These are phyloP conservation scores for Anas bernieri DNA, from an alignment of 2,797 vertebrate species.

Conservation along the genomic window DNA sequence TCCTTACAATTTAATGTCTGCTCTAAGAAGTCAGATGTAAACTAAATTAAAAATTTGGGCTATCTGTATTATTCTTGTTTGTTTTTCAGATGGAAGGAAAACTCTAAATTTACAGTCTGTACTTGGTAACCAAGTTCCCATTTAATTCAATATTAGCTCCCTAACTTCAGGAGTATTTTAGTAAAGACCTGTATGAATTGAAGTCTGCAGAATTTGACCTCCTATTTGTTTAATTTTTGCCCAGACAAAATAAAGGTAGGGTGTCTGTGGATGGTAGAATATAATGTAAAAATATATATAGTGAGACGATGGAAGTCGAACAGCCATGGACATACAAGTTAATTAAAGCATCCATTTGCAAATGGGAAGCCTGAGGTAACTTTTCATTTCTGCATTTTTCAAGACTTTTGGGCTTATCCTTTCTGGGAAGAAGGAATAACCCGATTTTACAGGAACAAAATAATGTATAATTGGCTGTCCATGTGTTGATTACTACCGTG, in stretches of 20 bases:
- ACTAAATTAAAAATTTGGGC: neutral
- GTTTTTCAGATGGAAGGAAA: neutral
- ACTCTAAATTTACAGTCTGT: neutral
- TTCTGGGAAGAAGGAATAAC: neutral
- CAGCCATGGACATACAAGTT: neutral
- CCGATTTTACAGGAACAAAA: neutral
- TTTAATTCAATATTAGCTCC: neutral
- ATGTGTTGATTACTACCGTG: neutral
- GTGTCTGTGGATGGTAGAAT: fast-evolving
- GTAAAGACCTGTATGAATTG: neutral
- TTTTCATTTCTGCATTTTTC: neutral
- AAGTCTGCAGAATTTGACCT: neutral
- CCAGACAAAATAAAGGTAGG: neutral
- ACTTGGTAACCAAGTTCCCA: neutral
- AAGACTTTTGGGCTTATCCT: neutral
- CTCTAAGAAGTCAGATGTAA: neutral
- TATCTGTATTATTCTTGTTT: neutral
- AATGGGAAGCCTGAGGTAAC: neutral
- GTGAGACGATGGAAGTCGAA: neutral
- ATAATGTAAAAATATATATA: neutral
- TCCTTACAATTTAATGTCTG: neutral
- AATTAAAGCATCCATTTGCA: neutral
- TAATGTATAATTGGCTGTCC: too few relatives aligned
- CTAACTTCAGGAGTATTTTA: neutral
- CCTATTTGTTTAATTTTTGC: neutral